These are phyloP conservation scores for Naja naja DNA, from an alignment of 2,113 vertebrate species.

Conservation along the genomic window DNA sequence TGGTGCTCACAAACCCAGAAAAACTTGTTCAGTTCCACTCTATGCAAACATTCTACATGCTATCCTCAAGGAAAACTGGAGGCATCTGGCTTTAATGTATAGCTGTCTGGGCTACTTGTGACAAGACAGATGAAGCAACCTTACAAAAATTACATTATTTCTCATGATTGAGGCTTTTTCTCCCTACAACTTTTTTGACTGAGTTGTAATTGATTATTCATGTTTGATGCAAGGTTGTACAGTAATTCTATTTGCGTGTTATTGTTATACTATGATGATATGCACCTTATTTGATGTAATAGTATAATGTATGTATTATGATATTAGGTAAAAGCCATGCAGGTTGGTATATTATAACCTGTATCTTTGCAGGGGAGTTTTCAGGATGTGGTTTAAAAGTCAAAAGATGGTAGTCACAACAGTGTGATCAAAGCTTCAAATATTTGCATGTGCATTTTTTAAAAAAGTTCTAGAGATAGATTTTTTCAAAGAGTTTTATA, in stretches of 20 bases:
- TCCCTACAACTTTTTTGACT: neutral
- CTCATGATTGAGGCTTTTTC: neutral
- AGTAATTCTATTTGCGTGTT: neutral
- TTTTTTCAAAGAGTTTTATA: neutral
- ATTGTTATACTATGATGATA: neutral
- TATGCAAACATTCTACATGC: neutral
- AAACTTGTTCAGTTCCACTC: neutral
- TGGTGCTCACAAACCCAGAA: neutral
- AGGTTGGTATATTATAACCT: neutral
- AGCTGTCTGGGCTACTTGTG: constrained; percentile 12
- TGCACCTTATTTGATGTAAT: neutral
- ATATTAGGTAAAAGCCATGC: neutral
- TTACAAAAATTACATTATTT: constrained; percentile 23
- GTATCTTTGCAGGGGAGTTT: neutral
- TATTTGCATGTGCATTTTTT: neutral
- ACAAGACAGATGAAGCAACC: constrained; percentile 23
- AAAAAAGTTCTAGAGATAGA: neutral
- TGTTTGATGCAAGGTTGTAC: neutral
- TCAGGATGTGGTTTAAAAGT: neutral
- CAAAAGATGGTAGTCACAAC: neutral
- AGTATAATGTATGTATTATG: neutral
- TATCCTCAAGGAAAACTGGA: neutral
- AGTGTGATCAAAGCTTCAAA: neutral
- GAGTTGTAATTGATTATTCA: neutral
- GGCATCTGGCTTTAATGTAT: neutral